Evolutionary conservation across 2,113 vertebrate genomes (phyloP).

Genomic region (Motacilla tschutschensis): DNA sequence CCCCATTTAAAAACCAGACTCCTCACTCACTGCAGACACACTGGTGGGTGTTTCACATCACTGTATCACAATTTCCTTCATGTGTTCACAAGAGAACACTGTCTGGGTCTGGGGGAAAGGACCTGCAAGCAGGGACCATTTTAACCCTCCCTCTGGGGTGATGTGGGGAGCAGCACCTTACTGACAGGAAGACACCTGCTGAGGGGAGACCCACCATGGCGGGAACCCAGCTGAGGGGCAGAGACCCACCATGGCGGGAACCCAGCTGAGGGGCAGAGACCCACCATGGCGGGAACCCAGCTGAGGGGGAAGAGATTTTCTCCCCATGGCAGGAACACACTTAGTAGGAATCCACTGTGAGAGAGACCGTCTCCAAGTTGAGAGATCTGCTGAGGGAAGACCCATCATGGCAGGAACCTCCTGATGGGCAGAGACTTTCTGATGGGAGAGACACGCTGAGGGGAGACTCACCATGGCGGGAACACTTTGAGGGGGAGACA

Average conservation of each 20-base stretch:
- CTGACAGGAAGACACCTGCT: background rate
- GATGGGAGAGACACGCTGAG: background rate
- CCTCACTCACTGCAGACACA: background rate
- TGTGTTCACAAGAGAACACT: background rate
- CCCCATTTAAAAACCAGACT: background rate
- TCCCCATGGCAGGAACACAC: background rate
- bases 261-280: background rate
- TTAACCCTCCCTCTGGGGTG: background rate
- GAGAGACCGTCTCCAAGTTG: background rate
- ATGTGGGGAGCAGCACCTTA: background rate
- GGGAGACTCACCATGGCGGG: accelerated
- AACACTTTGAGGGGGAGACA: background rate
- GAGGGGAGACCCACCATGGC: background rate
- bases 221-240: background rate
- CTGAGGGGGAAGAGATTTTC: background rate
- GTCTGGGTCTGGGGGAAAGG: background rate
- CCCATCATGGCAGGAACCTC: background rate
- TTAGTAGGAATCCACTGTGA: background rate
- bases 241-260: accelerated
- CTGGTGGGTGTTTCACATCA: accelerated
- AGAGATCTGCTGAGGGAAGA: background rate
- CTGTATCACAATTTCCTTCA: background rate
- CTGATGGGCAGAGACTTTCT: background rate
- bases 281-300: accelerated
- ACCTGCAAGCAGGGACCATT: background rate